Base-by-base conservation (phyloP, 1,140 invertebrate species). In the Atta cephalotes region DNA sequence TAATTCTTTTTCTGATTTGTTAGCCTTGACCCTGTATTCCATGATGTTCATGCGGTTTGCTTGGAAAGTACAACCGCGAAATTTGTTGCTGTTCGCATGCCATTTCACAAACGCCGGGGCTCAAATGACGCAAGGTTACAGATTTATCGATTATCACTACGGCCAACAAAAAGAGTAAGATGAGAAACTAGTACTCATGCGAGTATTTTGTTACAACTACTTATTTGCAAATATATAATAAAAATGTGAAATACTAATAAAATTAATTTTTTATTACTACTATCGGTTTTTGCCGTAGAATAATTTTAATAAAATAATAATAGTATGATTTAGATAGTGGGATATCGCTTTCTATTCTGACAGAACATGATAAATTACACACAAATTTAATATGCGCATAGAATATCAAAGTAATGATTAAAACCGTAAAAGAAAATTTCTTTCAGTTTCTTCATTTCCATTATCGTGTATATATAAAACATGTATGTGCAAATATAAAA, bases 11-110 rank as follows among this genome's bases (percentile, higher is more conserved):
- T 76, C 82, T 60, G 25, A 51, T 71, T 89, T 96, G 96, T 60
- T 96, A 99, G 98, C 99, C 53, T 95, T 99, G n/a, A 97, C 97
- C 45, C 92, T 98, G 5, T 99, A 99, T 94, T 99, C 98, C 0
- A 91, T 97, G 71, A 96, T 98, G 91, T 99, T 99, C 94, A 99
- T 99, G 98, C 96, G 99, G 87, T 99, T 99, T 95, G 98, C 99
- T 12, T 97, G 97, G 96, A 97, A 97, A 93, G 99, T 99, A 0
- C 96, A 99, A 94, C 99, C 99, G 0, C 95, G 98, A 80, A 99
- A 99, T 94, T 94, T 99, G 94, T 95, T 99, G 1, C 96, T 99
- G 0, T 98, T 99, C 94, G 97, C 98, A 35, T 99, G 99, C 93
- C 99, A 99, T 95, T 95, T 98, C 86, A 98, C 98, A 31, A 99